Evolutionary conservation across 2,888 invertebrate genomes (phyloP).

Genomic region (Pollenia angustigena): DNA sequence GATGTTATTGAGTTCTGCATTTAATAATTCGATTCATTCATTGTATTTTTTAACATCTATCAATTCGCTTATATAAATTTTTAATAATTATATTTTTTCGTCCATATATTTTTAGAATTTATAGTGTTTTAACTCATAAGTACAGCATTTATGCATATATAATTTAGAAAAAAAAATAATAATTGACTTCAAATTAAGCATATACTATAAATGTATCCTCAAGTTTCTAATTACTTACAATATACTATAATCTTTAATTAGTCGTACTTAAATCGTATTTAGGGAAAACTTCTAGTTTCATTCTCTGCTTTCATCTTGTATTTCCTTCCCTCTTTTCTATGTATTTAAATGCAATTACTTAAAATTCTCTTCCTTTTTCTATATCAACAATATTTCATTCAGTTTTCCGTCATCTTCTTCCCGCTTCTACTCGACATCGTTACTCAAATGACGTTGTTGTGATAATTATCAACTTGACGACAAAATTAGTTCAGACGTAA

Average conservation of each 20-base stretch:
- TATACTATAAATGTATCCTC: background rate
- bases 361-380: slow-evolving; percentile 53
- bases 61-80: no score
- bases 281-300: slow-evolving; percentile 23
- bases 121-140: no score
- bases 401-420: background rate
- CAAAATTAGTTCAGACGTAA: slow-evolving; percentile 70
- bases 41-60: no score
- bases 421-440: slow-evolving; percentile 7
- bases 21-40: no score
- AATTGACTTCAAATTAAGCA: background rate
- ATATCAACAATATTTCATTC: slow-evolving; percentile 28
- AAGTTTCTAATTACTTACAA: background rate
- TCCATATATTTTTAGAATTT: no score
- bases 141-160: no score
- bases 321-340: slow-evolving; percentile 55
- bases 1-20: no score
- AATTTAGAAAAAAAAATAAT: no score
- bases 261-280: slow-evolving; percentile 18
- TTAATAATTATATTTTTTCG: no score
- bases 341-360: slow-evolving; percentile 72
- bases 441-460: slow-evolving; percentile 49
- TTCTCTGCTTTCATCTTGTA: slow-evolving; percentile 50
- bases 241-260: slow-evolving; percentile 38
- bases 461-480: slow-evolving; percentile 73